phyloP scores from a whole-genome alignment of 2,888 invertebrate genomes.

The Rotaria socialis region DNA sequence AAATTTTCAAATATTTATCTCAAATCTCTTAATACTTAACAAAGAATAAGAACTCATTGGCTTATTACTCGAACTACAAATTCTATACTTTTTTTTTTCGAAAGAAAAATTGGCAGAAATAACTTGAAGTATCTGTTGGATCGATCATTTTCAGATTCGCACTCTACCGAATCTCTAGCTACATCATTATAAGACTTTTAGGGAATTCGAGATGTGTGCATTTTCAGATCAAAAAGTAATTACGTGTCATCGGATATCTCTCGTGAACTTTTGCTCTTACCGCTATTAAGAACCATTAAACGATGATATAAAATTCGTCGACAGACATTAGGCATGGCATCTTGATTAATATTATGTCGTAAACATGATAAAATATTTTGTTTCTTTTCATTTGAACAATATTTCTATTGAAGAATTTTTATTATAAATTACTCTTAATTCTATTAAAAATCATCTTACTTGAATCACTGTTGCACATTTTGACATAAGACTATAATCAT shows the following conservation, averaged over 20 bases:
- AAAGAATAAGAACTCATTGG: not conserved
- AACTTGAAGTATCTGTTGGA: no score
- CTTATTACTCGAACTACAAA: no score
- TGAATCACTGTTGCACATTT: not conserved
- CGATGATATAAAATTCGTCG: constrained; percentile 25
- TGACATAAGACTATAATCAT: constrained; percentile 27
- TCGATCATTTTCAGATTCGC: no score
- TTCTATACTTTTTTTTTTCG: no score
- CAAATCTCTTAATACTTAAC: not conserved
- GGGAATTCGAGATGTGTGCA: no score
- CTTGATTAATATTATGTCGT: constrained; percentile 19
- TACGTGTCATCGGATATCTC: no score
- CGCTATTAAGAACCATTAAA: constrained; percentile 13
- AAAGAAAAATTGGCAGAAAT: no score
- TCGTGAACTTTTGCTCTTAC: not conserved
- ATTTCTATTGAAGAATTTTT: not conserved
- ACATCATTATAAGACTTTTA: no score
- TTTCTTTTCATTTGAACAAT: not conserved
- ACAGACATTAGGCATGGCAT: not conserved
- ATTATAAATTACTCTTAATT: no score
- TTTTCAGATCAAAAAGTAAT: no score
- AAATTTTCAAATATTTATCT: no score
- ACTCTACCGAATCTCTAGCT: no score
- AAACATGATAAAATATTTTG: constrained; percentile 27
- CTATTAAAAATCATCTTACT: not conserved